Evolutionary conservation across 2,113 vertebrate species (phyloP).

Genomic region (Cryptomyrus ogoouensis): DNA sequence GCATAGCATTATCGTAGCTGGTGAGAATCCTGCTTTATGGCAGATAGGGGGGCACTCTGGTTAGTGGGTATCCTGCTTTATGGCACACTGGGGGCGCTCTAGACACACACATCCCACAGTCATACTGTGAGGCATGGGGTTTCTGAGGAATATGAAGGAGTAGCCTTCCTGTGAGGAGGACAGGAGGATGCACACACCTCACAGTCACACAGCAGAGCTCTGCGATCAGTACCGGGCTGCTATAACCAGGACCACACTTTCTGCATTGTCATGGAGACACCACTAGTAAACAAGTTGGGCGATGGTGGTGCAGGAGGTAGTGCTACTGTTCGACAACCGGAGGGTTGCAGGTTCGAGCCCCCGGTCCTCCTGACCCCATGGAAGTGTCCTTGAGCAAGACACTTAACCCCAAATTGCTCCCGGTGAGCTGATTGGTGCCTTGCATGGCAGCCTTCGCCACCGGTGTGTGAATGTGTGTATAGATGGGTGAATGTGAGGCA

Average conservation of each 20-base stretch:
- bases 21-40: neutral
- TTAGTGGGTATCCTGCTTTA: neutral
- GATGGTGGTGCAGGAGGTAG: too few species aligned
- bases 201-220: neutral
- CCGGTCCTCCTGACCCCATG: too few species aligned
- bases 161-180: neutral
- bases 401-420: too few species aligned
- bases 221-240: neutral
- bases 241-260: neutral
- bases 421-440: too few species aligned
- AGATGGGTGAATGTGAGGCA: too few species aligned
- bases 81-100: neutral
- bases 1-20: neutral
- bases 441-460: too few species aligned
- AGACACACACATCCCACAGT: neutral
- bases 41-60: neutral
- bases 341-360: too few species aligned
- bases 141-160: neutral
- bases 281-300: too few species aligned
- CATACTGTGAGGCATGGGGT: neutral
- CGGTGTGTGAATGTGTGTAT: too few species aligned
- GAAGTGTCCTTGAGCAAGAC: too few species aligned
- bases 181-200: neutral
- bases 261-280: neutral
- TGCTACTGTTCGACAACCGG: too few species aligned